phyloP scores from a whole-genome alignment of 2,113 vertebrate genomes.

The Lycaon pictus region DNA sequence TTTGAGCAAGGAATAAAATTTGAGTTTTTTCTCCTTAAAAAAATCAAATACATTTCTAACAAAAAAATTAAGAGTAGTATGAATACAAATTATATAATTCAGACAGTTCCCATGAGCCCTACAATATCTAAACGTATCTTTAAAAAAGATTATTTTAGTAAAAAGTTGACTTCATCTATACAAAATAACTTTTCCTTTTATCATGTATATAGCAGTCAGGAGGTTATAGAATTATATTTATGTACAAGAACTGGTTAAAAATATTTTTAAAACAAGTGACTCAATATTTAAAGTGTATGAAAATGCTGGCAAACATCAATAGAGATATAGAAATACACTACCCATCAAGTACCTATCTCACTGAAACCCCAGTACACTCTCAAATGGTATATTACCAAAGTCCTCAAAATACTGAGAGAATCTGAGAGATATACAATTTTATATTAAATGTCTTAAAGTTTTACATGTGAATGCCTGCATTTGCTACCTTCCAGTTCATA shows the following conservation, averaged over 20 bases:
- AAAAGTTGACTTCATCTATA: background rate
- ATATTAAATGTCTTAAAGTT: background rate
- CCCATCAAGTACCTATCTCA: background rate
- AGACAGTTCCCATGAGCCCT: background rate
- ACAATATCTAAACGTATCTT: background rate
- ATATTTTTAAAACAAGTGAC: background rate
- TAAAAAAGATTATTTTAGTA: background rate
- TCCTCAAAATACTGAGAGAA: background rate
- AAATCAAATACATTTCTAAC: slow-evolving; percentile 37
- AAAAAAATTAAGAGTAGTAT: background rate
- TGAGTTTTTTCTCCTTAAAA: background rate
- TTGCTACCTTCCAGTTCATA: background rate
- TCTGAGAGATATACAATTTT: background rate
- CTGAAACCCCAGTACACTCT: background rate
- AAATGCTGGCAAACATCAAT: background rate
- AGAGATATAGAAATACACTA: background rate
- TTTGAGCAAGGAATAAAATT: slow-evolving; percentile 20
- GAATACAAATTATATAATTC: background rate
- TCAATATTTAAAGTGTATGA: background rate
- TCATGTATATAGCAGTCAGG: background rate
- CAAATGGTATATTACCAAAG: background rate
- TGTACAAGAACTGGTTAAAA: background rate
- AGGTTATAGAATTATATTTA: background rate
- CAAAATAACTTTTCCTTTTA: slow-evolving; percentile 7
- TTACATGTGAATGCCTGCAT: background rate